These are phyloP conservation scores for Lithosia quadra DNA, from an alignment of 2,888 invertebrate genomes.

Conservation along the genomic window DNA sequence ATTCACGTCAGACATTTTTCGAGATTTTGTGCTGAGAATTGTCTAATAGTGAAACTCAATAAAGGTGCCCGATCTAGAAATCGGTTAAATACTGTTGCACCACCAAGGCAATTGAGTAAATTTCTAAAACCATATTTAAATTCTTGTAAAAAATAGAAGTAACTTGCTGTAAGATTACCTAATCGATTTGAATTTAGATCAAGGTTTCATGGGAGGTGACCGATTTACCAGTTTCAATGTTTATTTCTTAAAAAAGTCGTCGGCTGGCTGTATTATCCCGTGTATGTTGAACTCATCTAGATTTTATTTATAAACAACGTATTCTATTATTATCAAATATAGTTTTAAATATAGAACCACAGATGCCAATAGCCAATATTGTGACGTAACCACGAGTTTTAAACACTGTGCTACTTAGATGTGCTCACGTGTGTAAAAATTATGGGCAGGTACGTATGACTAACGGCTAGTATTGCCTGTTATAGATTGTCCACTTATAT, in stretches of 20 bases:
- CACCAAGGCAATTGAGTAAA: background rate
- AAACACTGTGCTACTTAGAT: background rate
- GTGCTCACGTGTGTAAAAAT: background rate
- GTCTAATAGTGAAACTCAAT: background rate
- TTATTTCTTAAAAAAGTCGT: background rate
- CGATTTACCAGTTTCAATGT: constrained; percentile 12
- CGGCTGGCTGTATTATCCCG: background rate
- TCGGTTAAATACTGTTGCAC: background rate
- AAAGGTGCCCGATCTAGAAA: background rate
- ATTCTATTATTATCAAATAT: constrained; percentile 1
- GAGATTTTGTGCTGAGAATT: background rate
- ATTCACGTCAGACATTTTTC: background rate
- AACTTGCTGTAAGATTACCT: background rate
- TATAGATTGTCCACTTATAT: background rate
- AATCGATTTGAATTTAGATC: constrained; percentile 1
- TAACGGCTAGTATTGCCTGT: background rate
- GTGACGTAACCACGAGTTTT: background rate
- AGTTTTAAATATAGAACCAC: background rate
- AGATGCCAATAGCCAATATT: background rate
- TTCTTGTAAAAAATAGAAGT: background rate
- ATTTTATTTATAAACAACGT: background rate
- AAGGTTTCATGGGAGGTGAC: background rate
- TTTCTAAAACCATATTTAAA: background rate
- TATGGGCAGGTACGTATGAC: background rate
- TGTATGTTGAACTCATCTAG: background rate